phyloP scores from a whole-genome alignment of 2,888 invertebrate species.

The Heliconius ethilla region DNA sequence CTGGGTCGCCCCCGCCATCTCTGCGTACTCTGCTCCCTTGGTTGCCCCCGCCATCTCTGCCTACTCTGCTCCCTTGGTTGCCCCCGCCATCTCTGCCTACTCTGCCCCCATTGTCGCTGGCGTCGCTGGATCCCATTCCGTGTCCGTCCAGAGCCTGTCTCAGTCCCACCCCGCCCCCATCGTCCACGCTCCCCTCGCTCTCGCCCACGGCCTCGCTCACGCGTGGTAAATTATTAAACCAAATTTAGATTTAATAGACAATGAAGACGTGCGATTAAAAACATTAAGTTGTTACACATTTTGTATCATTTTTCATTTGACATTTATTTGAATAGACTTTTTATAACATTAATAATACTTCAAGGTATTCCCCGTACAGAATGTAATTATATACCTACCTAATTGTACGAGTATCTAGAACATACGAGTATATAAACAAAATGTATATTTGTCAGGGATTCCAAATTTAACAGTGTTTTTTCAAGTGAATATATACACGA shows the following conservation, averaged over 20 bases:
- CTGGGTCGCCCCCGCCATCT: slow-evolving; percentile 42
- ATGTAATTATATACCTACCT: no score
- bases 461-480: no score
- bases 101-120: slow-evolving; percentile 26
- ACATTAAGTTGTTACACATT: slow-evolving; percentile 48
- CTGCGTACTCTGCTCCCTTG: slow-evolving; percentile 47
- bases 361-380: no score
- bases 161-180: slow-evolving; percentile 71
- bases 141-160: slow-evolving; percentile 66
- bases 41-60: slow-evolving; percentile 48
- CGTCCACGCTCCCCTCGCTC: slow-evolving; percentile 56
- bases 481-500: no score
- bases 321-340: no score
- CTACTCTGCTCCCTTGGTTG: slow-evolving; percentile 49
- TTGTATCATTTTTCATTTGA: neutral
- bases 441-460: no score
- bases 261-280: slow-evolving; percentile 80
- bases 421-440: no score
- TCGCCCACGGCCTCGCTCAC: slow-evolving; percentile 53
- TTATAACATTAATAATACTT: no score
- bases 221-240: slow-evolving; percentile 61
- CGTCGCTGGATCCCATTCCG: slow-evolving; percentile 57
- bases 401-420: no score
- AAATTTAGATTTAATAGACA: slow-evolving; percentile 57
- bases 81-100: slow-evolving; percentile 38